Evolutionary conservation across 2,113 vertebrate genomes (phyloP).

Genomic region (Erythrocercus mccallii): DNA sequence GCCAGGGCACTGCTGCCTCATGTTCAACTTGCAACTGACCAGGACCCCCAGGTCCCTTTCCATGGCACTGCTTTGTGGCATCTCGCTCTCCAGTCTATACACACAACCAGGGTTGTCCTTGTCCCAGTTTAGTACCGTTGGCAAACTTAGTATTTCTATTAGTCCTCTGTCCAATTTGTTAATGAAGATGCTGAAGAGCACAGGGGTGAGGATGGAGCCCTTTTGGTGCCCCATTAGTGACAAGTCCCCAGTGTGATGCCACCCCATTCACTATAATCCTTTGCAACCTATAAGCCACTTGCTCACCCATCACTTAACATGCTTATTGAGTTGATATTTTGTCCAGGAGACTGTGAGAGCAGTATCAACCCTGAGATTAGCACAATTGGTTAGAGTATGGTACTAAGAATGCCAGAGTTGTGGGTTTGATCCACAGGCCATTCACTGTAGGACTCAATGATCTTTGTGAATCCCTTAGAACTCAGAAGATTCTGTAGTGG

Average conservation of each 20-base stretch:
- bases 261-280: background rate
- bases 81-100: background rate
- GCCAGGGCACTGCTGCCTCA: background rate
- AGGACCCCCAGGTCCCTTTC: background rate
- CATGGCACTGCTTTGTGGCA: accelerated
- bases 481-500: background rate
- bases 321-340: background rate
- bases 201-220: background rate
- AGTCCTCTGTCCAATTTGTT: background rate
- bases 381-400: background rate
- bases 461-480: background rate
- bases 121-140: background rate
- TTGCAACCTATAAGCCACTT: background rate
- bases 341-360: background rate
- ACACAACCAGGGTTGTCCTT: too few species aligned
- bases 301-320: background rate
- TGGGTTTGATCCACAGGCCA: background rate
- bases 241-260: background rate
- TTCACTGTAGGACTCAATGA: background rate
- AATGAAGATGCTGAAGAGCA: background rate
- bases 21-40: accelerated
- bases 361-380: background rate
- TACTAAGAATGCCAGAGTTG: background rate
- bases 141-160: background rate
- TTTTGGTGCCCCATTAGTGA: too few species aligned